Conservation (phyloP, 2,797 vertebrate species). For the Lutjanus campechanus region DNA sequence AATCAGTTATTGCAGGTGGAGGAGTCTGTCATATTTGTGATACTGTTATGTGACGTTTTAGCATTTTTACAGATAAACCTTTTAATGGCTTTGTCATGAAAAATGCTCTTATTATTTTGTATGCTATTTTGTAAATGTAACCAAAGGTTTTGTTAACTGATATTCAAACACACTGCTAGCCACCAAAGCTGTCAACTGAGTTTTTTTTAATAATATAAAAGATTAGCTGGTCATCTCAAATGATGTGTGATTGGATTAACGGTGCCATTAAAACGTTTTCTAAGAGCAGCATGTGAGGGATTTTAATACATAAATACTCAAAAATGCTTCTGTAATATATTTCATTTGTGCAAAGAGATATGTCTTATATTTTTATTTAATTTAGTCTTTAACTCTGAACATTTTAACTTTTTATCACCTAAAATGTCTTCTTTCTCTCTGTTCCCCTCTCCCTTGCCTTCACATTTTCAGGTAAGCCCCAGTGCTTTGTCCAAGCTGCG, state of each 20-base stretch:
- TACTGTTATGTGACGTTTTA: not conserved
- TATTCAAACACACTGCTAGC: not conserved
- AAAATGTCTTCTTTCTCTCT: not conserved
- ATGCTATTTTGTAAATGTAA: no score
- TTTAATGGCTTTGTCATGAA: not conserved
- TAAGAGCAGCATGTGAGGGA: not conserved
- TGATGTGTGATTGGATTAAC: not conserved
- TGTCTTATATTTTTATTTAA: not conserved
- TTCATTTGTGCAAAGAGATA: not conserved
- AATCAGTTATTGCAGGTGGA: not conserved
- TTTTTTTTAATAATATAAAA: not conserved
- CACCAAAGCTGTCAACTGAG: not conserved
- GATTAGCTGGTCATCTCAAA: not conserved
- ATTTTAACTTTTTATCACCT: not conserved
- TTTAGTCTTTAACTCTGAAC: not conserved
- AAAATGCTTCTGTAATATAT: not conserved
- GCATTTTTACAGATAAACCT: no score
- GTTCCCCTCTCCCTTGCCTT: slow-evolving; percentile 13
- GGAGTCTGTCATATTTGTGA: no score
- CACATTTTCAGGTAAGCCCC: slow-evolving; percentile 80
- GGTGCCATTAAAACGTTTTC: not conserved
- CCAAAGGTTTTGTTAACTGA: not conserved
- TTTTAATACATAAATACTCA: not conserved
- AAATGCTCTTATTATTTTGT: no score
- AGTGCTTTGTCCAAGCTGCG: slow-evolving; percentile 92